A percentile compares a stretch with the other conserved stretches of the same genome.
phyloP scores from a whole-genome alignment of 2,888 invertebrate genomes.

The Volucella zonaria region DNA sequence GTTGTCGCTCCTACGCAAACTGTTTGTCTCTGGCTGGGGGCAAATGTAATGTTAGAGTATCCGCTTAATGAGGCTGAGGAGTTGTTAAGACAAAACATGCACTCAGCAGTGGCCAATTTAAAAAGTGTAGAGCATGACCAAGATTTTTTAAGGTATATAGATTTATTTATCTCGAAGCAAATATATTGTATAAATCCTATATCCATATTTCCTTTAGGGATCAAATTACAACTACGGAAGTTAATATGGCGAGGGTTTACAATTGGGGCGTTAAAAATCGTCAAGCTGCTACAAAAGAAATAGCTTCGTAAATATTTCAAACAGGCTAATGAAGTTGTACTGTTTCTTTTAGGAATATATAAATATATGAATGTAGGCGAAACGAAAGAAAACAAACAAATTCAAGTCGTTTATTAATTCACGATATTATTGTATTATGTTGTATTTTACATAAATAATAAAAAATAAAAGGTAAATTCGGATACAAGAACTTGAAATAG shows the following conservation, averaged over 20 bases:
- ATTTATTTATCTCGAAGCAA: background rate
- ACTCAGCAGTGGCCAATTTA: conserved; percentile 92
- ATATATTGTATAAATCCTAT: background rate
- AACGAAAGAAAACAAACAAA: no score
- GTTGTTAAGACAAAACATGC: conserved; percentile 91
- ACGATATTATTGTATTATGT: no score
- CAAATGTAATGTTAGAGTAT: conserved; percentile 99
- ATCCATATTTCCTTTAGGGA: conserved; percentile 85
- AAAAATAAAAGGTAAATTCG: no score
- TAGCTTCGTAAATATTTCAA: no score
- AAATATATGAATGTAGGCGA: no score
- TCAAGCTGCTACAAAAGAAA: conserved; percentile 86
- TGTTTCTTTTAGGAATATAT: no score
- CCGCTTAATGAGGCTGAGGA: conserved; percentile 94
- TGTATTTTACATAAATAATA: no score
- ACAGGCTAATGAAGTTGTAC: no score
- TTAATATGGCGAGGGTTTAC: conserved; percentile 98
- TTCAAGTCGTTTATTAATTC: no score
- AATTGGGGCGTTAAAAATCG: conserved; percentile 98
- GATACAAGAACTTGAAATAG: no score
- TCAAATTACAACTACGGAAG: conserved; percentile 99
- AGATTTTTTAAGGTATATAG: conserved; percentile 91
- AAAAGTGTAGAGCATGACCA: conserved; percentile 94
- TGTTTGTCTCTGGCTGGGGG: conserved; percentile 92
- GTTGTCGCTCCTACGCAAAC: conserved; percentile 93